phyloP scores from a whole-genome alignment of 2,888 invertebrate species.

The Cataglyphis livida region DNA sequence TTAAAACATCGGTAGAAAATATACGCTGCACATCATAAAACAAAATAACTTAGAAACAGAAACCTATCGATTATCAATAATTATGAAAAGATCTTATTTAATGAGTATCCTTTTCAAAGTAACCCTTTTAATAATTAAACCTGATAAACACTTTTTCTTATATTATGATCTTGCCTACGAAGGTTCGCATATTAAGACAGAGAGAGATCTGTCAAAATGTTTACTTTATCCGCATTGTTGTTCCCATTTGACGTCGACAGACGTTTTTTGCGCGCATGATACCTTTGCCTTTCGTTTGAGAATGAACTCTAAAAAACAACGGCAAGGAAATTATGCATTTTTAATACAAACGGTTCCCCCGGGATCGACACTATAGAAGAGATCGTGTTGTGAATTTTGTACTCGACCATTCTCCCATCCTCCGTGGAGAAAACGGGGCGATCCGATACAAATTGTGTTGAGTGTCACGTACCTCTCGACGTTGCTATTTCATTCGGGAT shows the following conservation, averaged over 20 bases:
- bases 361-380: constrained; percentile 62
- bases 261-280: constrained; percentile 22
- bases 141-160: not conserved
- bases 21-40: not conserved
- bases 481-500: constrained; percentile 66
- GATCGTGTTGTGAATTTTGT: constrained; percentile 69
- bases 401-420: constrained; percentile 43
- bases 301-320: constrained; percentile 59
- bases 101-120: not conserved
- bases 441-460: constrained; percentile 71
- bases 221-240: not conserved
- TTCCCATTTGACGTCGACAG: not conserved
- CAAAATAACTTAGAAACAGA: not conserved
- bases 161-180: not conserved
- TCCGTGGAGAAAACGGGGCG: constrained; percentile 54
- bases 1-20: no score
- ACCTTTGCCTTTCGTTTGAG: constrained; percentile 29
- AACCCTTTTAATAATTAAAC: not conserved
- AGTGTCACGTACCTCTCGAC: constrained; percentile 63
- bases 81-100: not conserved
- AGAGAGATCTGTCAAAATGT: not conserved
- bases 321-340: constrained; percentile 70
- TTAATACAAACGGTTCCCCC: constrained; percentile 60
- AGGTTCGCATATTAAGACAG: not conserved
- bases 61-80: not conserved